Evolutionary conservation across 2,797 vertebrate genomes (phyloP), one percentile per base, ranked within the genome.

Genomic region (Antennarius maculatus): DNA sequence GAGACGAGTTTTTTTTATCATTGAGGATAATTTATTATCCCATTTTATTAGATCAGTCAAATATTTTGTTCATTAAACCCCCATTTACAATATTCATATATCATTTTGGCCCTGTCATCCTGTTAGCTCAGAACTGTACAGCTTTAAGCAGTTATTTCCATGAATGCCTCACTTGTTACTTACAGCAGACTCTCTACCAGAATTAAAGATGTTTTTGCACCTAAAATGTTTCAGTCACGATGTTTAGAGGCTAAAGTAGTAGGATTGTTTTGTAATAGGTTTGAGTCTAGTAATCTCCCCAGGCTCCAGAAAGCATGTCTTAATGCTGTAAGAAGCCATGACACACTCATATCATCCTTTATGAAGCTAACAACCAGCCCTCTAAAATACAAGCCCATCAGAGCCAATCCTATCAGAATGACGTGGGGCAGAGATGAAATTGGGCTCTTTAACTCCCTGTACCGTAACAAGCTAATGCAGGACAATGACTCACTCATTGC

Each of bases 401-500:
- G 79, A 87, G 86, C 81, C 80, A 41, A 81, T 80, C 82, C 77
- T 72, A 84, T 85, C 76, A 83, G 54, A 78, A 54, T 43, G 81
- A 85, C 77, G 82, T 71, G 68, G 77, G 76, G 79, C 78, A 85
- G 65, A 86, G 79, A 80, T 76, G 80, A 87, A 87, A 90, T 86
- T 84, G 81, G 78, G 74, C 79, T 89, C 81, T 85, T 89, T 79
- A 87, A 85, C 75, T 88, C 82, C 64, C 74, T 87, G 79, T 89
- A 83, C 79, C 83, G 73, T 81, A 90, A 90, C 87, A 86, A 86
- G 83, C 80, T 89, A 87, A 89, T 84, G 80, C 82, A 82, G 89
- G 84, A 89, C 89, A 84, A 82, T 84, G 88, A 90, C 86, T 83
- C 75, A 83, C 84, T 89, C 82, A 74, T 92, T 84, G 85, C 80